phyloP scores from a whole-genome alignment of 2,888 invertebrate species.

The Tuberolachnus salignus region DNA sequence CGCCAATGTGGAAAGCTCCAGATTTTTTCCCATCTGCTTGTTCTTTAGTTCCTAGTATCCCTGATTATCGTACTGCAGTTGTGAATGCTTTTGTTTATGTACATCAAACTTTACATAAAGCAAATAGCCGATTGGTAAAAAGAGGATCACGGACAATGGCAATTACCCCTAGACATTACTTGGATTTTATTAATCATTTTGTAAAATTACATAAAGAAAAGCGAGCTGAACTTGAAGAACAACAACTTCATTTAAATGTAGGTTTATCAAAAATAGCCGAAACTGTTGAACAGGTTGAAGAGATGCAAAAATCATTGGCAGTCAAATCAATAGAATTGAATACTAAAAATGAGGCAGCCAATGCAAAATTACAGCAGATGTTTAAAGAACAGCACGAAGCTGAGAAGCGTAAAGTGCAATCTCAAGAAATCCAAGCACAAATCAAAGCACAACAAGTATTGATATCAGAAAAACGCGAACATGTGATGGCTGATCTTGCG shows the following conservation, averaged over 20 bases:
- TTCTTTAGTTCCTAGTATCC: conserved; percentile 74
- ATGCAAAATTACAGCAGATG: conserved; percentile 99
- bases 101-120: conserved; percentile 94
- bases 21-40: conserved; percentile 90
- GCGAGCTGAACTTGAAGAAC: conserved; percentile 96
- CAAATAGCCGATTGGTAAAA: conserved; percentile 87
- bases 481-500: conserved; percentile 94
- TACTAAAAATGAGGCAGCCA: conserved; percentile 98
- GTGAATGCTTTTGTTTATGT: conserved; percentile 98
- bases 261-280: conserved; percentile 98
- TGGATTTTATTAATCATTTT: conserved; percentile 99
- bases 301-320: conserved; percentile 97
- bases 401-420: conserved; percentile 97
- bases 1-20: conserved; percentile 82
- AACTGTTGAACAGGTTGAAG: conserved; percentile 98
- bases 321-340: conserved; percentile 93
- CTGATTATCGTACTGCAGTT: conserved; percentile 92
- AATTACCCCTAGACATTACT: conserved; percentile 95
- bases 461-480: conserved; percentile 90
- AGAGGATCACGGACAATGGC: conserved; percentile 95
- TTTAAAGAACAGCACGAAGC: conserved; percentile 99
- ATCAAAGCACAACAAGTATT: conserved; percentile 80
- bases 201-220: conserved; percentile 97
- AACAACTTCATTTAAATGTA: conserved; percentile 97
- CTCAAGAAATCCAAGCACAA: conserved; percentile 93